Evolutionary conservation across 2,113 vertebrate genomes (phyloP).

Genomic region (Argyrosomus japonicus): DNA sequence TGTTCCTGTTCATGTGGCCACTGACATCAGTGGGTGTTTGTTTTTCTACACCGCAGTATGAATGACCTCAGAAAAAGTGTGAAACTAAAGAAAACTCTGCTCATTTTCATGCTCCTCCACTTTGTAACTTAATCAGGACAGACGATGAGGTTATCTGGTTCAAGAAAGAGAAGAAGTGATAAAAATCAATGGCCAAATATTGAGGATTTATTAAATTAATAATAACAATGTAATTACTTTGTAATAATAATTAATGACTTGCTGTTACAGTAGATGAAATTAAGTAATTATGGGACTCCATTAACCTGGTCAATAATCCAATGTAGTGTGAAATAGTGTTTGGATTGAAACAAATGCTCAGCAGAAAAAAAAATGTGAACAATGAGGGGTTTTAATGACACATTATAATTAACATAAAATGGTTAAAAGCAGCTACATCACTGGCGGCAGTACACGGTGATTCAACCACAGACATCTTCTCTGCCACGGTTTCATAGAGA

Average conservation of each 20-base stretch:
- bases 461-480: constrained; percentile 9
- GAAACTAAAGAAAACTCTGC: background rate
- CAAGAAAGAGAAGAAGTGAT: constrained; percentile 25
- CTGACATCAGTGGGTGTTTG: background rate
- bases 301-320: constrained; percentile 62
- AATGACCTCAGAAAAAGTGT: background rate
- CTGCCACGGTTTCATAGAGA: background rate
- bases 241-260: constrained; percentile 50
- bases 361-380: constrained; percentile 17
- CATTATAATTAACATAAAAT: background rate
- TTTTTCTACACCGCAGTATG: background rate
- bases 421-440: background rate
- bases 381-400: background rate
- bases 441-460: background rate
- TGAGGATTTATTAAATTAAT: constrained; percentile 28
- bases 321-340: constrained; percentile 7
- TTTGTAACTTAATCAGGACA: background rate
- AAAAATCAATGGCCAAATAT: constrained; percentile 9
- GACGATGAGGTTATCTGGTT: constrained; percentile 28
- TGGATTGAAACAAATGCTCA: constrained; percentile 50
- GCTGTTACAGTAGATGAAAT: constrained; percentile 34
- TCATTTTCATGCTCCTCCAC: background rate
- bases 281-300: constrained; percentile 39
- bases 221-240: constrained; percentile 7
- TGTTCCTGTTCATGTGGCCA: background rate